Evolutionary conservation across 2,888 invertebrate genomes (phyloP).

Genomic region (Sphaerophoria taeniata): DNA sequence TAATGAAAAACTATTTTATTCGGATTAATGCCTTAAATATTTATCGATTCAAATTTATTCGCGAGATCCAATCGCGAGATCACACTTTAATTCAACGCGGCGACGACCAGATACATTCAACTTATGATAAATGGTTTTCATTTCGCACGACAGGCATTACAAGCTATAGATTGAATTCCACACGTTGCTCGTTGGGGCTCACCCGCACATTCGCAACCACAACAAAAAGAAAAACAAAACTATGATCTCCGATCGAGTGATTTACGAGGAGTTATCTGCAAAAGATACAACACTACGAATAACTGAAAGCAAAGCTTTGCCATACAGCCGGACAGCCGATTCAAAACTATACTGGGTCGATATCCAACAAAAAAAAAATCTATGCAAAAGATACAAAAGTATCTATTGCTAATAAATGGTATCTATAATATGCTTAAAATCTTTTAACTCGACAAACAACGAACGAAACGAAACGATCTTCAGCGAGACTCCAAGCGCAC

Average conservation of each 20-base stretch:
- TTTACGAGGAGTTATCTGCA: conserved; percentile 41
- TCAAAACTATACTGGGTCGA: neutral
- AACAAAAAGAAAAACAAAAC: conserved; percentile 4
- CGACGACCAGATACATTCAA: conserved; percentile 20
- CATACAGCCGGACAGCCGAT: neutral
- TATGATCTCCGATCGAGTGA: conserved; percentile 36
- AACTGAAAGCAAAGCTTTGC: conserved; percentile 24
- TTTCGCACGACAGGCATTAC: conserved; percentile 48
- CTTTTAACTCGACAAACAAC: conserved; percentile 42
- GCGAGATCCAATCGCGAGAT: conserved; percentile 25
- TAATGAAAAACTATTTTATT: conserved; percentile 33
- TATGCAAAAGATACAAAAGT: conserved; percentile 27
- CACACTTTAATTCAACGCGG: conserved; percentile 45
- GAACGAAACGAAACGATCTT: conserved; percentile 66
- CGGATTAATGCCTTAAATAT: conserved; percentile 36
- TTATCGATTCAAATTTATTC: conserved; percentile 46
- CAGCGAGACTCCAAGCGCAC: conserved; percentile 70
- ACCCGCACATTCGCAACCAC: conserved; percentile 40
- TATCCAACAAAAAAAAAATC: conserved; percentile 7
- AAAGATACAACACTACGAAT: conserved; percentile 23
- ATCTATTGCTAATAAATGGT: conserved; percentile 16
- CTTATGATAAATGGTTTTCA: conserved; percentile 57
- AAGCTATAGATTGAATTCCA: conserved; percentile 23
- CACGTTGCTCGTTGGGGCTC: neutral
- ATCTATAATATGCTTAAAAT: conserved; percentile 18